These are phyloP conservation scores for Molothrus aeneus DNA, from an alignment of 2,797 vertebrate species.

Conservation along the genomic window DNA sequence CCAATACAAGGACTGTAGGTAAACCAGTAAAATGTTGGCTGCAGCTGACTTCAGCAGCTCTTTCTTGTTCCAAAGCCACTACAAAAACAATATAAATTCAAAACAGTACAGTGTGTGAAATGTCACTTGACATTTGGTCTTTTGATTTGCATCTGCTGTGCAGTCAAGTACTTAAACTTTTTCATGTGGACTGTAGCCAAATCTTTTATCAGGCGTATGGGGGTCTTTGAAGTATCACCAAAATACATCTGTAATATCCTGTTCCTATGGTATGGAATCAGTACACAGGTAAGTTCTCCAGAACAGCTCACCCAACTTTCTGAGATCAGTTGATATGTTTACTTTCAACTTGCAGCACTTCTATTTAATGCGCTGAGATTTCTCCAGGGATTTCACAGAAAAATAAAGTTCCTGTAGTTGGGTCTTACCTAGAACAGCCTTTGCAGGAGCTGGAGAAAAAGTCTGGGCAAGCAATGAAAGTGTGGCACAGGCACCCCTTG, in stretches of 20 bases:
- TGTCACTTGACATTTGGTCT: not conserved
- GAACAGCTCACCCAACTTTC: not conserved
- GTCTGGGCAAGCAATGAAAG: not conserved
- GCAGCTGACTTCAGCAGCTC: not conserved
- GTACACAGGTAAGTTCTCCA: not conserved
- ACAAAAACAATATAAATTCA: not conserved
- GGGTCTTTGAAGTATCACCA: not conserved
- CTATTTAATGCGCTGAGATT: not conserved
- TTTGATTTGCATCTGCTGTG: not conserved
- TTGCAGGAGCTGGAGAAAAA: not conserved
- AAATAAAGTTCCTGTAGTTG: not conserved
- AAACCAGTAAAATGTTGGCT: not conserved
- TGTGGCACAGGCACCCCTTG: not conserved
- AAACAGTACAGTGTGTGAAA: not conserved
- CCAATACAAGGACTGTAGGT: not conserved
- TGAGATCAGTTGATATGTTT: not conserved
- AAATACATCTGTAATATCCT: not conserved
- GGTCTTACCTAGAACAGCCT: not conserved
- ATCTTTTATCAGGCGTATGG: not conserved
- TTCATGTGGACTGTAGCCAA: not conserved
- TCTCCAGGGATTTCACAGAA: not conserved
- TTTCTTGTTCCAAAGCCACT: not conserved
- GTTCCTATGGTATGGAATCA: not conserved
- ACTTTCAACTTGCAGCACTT: not conserved
- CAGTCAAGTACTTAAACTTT: not conserved